A percentile compares a stretch with the other conserved stretches of the same genome.
phyloP scores from a whole-genome alignment of 2,797 vertebrate species.

The Chelon auratus region DNA sequence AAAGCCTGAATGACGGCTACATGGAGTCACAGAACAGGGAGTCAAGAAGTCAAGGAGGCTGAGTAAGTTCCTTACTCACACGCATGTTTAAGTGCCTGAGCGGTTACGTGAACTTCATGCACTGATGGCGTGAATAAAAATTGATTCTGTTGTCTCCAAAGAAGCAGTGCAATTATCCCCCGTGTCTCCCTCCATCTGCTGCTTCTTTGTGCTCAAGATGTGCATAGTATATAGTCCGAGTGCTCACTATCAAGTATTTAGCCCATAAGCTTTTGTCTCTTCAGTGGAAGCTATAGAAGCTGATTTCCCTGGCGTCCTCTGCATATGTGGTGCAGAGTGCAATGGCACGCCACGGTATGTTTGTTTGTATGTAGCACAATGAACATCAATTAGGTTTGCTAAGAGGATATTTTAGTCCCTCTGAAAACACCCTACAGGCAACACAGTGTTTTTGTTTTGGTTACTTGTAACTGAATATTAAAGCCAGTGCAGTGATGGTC shows the following conservation, averaged over 20 bases:
- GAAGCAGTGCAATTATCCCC: conserved; percentile 58
- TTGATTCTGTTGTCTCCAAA: conserved; percentile 53
- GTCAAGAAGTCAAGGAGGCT: conserved; percentile 32
- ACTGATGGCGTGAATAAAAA: conserved; percentile 33
- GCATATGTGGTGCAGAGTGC: conserved; percentile 44
- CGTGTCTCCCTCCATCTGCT: conserved; percentile 39
- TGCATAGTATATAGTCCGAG: conserved; percentile 21
- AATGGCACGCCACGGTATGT: background rate
- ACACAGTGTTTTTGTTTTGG: background rate
- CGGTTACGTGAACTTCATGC: conserved; percentile 29
- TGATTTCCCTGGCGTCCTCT: conserved; percentile 64
- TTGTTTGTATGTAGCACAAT: conserved; percentile 35
- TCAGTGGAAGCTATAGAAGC: conserved; percentile 38
- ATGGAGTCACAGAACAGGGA: conserved; percentile 18
- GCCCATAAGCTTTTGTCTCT: conserved; percentile 58
- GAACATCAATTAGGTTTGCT: conserved; percentile 39
- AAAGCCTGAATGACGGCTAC: conserved; percentile 49
- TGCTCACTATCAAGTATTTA: conserved; percentile 35
- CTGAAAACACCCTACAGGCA: conserved; percentile 13
- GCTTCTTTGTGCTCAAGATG: conserved; percentile 43
- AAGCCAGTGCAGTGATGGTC: background rate
- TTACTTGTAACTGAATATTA: background rate
- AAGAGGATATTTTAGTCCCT: conserved; percentile 16
- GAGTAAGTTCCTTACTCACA: conserved; percentile 22
- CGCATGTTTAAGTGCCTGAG: background rate